Conservation (phyloP, 2,888 invertebrate genomes). For the Beris morrisii region DNA sequence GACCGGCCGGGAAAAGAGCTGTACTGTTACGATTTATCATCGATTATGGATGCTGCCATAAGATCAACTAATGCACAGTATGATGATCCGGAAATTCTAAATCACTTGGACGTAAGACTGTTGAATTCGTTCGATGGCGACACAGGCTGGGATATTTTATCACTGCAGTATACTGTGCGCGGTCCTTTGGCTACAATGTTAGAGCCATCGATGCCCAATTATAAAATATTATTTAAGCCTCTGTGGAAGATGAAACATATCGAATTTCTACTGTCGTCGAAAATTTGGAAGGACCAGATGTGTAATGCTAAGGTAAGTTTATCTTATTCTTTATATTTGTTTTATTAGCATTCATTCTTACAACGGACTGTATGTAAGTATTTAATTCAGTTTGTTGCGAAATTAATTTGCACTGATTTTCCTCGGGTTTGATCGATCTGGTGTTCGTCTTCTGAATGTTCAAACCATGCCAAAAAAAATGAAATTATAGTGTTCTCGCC, state of each 20-base stretch:
- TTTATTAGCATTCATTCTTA: not conserved
- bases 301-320: slow-evolving; percentile 52
- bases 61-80: slow-evolving; percentile 92
- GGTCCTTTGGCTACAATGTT: slow-evolving; percentile 56
- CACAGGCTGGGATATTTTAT: slow-evolving; percentile 55
- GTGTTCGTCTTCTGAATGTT: too few relatives aligned
- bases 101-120: slow-evolving; percentile 81
- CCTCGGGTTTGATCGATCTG: too few relatives aligned
- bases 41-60: slow-evolving; percentile 81
- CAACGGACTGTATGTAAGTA: too few relatives aligned
- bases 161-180: slow-evolving; percentile 53
- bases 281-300: slow-evolving; percentile 57
- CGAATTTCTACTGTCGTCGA: slow-evolving; percentile 54
- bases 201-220: slow-evolving; percentile 54
- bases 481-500: too few relatives aligned
- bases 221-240: slow-evolving; percentile 53
- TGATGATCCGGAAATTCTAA: slow-evolving; percentile 88
- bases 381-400: too few relatives aligned
- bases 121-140: slow-evolving; percentile 56
- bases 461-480: too few relatives aligned
- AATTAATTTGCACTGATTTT: too few relatives aligned
- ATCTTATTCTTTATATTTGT: not conserved
- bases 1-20: slow-evolving; percentile 83
- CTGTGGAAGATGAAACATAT: slow-evolving; percentile 56
- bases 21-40: slow-evolving; percentile 84